phyloP scores from a whole-genome alignment of 2,888 invertebrate genomes.

The Esperia sulphurella region DNA sequence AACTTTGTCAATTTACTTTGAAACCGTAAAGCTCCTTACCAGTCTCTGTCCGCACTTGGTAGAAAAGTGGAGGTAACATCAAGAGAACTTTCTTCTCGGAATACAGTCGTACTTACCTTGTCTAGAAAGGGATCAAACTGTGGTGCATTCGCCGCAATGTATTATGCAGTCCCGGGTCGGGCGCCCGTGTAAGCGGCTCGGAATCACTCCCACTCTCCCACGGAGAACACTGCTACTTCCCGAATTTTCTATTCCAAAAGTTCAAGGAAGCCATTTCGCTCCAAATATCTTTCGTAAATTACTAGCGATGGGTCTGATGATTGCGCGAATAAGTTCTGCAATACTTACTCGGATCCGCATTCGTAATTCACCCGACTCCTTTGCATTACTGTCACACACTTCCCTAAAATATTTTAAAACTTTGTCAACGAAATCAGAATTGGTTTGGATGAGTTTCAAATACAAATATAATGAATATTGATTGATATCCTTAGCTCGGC shows the following conservation, averaged over 20 bases:
- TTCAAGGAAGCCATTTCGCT: conserved; percentile 48
- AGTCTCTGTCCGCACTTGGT: conserved; percentile 60
- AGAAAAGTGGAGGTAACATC: conserved; percentile 68
- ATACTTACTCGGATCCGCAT: conserved; percentile 22
- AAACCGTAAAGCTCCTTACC: conserved; percentile 64
- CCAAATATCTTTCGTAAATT: conserved; percentile 56
- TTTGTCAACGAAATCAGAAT: not conserved
- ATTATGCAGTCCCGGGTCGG: conserved; percentile 70
- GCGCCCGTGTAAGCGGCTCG: conserved; percentile 67
- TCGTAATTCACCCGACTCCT: conserved; percentile 11
- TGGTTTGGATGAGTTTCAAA: too few relatives aligned
- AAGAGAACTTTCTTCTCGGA: conserved; percentile 63
- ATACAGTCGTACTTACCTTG: conserved; percentile 71
- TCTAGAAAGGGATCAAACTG: conserved; percentile 77
- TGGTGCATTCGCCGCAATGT: conserved; percentile 75
- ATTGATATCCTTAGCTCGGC: too few relatives aligned
- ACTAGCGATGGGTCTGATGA: conserved; percentile 49
- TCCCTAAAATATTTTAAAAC: conserved; percentile 8
- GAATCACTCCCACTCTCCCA: conserved; percentile 56
- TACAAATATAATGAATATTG: too few relatives aligned
- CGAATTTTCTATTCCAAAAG: conserved; percentile 62
- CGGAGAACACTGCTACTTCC: conserved; percentile 54
- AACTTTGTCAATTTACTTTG: conserved; percentile 72
- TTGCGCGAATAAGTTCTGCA: conserved; percentile 35
- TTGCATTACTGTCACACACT: conserved; percentile 7